A percentile compares a stretch with the other conserved stretches of the same genome.
Evolutionary conservation across 1,140 invertebrate species (phyloP).

Genomic region (Drosophila suzukii): DNA sequence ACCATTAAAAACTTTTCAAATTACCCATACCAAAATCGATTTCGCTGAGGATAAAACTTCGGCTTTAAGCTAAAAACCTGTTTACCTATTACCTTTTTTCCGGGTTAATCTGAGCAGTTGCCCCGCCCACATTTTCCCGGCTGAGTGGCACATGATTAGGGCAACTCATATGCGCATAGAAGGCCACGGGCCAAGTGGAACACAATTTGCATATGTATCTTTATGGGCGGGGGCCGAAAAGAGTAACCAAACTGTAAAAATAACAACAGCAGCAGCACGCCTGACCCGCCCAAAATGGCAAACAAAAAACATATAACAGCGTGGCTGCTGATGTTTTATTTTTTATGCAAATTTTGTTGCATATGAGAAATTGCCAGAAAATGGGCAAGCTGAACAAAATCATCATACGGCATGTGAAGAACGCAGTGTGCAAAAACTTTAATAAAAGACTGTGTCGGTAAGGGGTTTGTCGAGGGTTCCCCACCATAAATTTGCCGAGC

Average conservation of each 20-base stretch:
- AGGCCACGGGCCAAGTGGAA: slow-evolving; percentile 53
- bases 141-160: slow-evolving; percentile 62
- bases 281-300: slow-evolving; percentile 2
- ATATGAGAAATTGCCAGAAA: slow-evolving; percentile 72
- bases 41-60: slow-evolving; percentile 6
- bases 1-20: slow-evolving; percentile 9
- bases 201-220: slow-evolving; percentile 77
- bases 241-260: slow-evolving; percentile 50
- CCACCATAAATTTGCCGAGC: slow-evolving; percentile 65
- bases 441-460: slow-evolving; percentile 57
- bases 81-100: slow-evolving; percentile 45
- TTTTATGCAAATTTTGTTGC: slow-evolving; percentile 81
- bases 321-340: slow-evolving; percentile 68
- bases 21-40: slow-evolving; percentile 18
- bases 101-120: slow-evolving; percentile 32
- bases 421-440: slow-evolving; percentile 72
- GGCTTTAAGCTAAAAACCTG: slow-evolving; percentile 1
- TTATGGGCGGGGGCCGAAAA: slow-evolving; percentile 38
- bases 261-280: slow-evolving; percentile 28
- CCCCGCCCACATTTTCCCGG: slow-evolving; percentile 9
- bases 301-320: slow-evolving; percentile 58
- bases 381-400: slow-evolving; percentile 38
- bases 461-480: slow-evolving; percentile 10
- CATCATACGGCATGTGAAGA: slow-evolving; percentile 58
- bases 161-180: slow-evolving; percentile 43